These are phyloP conservation scores for Lacerta agilis DNA, from an alignment of 2,797 vertebrate species.

Conservation along the genomic window DNA sequence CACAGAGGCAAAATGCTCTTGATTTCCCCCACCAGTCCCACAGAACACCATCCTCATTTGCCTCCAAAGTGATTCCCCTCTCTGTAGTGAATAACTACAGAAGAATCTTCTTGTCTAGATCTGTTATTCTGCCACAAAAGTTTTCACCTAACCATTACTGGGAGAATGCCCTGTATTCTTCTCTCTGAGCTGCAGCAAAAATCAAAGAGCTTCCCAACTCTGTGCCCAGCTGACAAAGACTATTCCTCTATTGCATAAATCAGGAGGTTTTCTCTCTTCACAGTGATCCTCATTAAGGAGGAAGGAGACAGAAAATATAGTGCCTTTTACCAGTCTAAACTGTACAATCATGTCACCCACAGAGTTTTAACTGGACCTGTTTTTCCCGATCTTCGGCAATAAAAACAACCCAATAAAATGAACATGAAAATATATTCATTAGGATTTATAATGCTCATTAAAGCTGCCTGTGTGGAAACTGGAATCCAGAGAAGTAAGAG, in stretches of 20 bases:
- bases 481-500: constrained; percentile 71
- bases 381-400: constrained; percentile 67
- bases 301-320: background rate
- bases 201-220: background rate
- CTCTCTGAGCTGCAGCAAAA: background rate
- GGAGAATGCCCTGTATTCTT: background rate
- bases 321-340: background rate
- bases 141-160: background rate
- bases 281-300: background rate
- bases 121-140: background rate
- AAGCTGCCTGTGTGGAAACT: constrained; percentile 74
- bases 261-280: background rate
- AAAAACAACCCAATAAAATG: constrained; percentile 76
- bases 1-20: background rate
- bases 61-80: background rate
- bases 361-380: constrained; percentile 59
- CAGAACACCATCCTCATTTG: background rate
- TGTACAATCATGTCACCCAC: constrained; percentile 52
- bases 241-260: background rate
- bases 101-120: background rate
- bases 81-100: background rate
- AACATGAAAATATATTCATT: constrained; percentile 78
- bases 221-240: background rate
- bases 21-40: background rate
- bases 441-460: constrained; percentile 80